These are phyloP conservation scores for Pelodytes ibericus DNA, from an alignment of 2,797 vertebrate species.

Conservation along the genomic window DNA sequence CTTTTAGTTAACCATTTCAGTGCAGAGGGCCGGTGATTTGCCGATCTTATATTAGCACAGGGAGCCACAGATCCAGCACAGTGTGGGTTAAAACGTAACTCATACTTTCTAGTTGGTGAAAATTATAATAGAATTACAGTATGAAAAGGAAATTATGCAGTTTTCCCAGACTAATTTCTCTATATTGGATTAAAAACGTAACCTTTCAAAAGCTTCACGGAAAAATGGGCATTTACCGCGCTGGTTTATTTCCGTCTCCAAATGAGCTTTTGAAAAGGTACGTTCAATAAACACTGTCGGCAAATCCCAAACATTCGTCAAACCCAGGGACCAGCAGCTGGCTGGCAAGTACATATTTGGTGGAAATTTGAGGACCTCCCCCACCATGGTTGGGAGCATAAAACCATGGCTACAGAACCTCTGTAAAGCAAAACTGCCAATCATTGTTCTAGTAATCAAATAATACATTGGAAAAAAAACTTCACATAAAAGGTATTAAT, in stretches of 20 bases:
- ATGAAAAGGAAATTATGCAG: constrained; percentile 18
- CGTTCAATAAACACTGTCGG: not conserved
- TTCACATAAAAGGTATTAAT: too few relatives aligned
- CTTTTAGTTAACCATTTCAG: not conserved
- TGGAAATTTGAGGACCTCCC: not conserved
- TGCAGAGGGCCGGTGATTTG: not conserved
- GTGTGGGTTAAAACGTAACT: not conserved
- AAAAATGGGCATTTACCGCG: constrained; percentile 28
- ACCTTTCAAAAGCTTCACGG: constrained; percentile 29
- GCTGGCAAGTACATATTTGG: not conserved
- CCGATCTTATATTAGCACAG: too few relatives aligned
- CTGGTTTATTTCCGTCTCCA: not conserved
- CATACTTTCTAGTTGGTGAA: not conserved
- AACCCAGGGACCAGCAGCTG: too few relatives aligned
- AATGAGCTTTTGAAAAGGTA: not conserved
- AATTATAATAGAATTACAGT: constrained; percentile 33
- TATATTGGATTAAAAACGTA: constrained; percentile 35
- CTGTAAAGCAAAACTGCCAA: too few relatives aligned
- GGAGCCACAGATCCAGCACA: not conserved
- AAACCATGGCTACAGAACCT: too few relatives aligned
- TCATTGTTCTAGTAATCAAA: too few relatives aligned
- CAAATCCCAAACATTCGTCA: not conserved
- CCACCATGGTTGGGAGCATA: too few relatives aligned
- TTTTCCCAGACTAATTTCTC: constrained; percentile 33
- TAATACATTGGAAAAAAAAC: too few relatives aligned